Percentiles rank a stretch among this genome's conserved stretches.
Evolutionary conservation across 2,888 invertebrate genomes (phyloP).

Genomic region (Alcis repandata): DNA sequence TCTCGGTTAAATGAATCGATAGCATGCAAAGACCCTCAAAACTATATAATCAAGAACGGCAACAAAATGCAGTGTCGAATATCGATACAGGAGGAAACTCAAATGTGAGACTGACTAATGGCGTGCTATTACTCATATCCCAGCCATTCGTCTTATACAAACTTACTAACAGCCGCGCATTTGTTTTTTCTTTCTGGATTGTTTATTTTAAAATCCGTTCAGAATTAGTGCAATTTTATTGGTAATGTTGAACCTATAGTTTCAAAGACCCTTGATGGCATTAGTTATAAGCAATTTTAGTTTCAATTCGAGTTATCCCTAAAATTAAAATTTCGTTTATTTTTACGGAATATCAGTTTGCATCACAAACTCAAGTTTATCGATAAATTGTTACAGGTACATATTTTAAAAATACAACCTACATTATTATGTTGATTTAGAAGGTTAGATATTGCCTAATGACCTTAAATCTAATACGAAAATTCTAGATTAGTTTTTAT

Average conservation of each 20-base stretch:
- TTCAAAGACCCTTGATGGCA: not conserved
- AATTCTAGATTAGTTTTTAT: constrained; percentile 26
- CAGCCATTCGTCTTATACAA: too few relatives aligned
- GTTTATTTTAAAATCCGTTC: too few relatives aligned
- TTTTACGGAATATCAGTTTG: constrained; percentile 14
- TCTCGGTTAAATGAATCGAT: too few relatives aligned
- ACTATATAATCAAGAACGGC: too few relatives aligned
- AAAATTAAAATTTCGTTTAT: constrained; percentile 11
- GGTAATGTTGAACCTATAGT: not conserved
- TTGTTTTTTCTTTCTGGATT: too few relatives aligned
- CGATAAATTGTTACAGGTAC: constrained; percentile 16
- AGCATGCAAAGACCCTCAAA: too few relatives aligned
- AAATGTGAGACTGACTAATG: too few relatives aligned
- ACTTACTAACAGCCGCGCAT: too few relatives aligned
- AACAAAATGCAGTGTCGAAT: too few relatives aligned
- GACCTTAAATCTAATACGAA: constrained; percentile 45
- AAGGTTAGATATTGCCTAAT: constrained; percentile 34
- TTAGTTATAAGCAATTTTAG: not conserved
- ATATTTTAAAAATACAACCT: constrained; percentile 24
- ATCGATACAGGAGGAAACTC: too few relatives aligned
- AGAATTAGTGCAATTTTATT: not conserved
- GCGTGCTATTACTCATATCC: too few relatives aligned
- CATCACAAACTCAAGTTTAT: constrained; percentile 4
- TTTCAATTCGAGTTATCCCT: constrained; percentile 2
- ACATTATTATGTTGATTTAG: constrained; percentile 26